Percentiles rank a stretch among this genome's conserved stretches.
Conservation (phyloP, 1,140 invertebrate genomes). For the Temnothorax longispinosus region DNA sequence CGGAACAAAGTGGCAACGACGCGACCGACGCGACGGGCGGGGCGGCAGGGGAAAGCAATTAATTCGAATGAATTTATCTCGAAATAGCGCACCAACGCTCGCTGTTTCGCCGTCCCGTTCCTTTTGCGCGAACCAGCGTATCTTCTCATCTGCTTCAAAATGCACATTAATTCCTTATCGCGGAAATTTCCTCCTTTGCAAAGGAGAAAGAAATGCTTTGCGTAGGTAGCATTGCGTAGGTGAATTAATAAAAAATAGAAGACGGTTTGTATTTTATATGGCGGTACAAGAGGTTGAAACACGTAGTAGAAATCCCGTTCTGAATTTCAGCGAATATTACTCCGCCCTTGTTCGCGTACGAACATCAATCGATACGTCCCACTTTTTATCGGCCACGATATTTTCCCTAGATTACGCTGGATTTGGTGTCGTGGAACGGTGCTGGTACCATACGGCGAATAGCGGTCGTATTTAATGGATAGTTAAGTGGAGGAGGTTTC, state of each 20-base stretch:
- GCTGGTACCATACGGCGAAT: conserved; percentile 42
- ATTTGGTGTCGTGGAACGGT: conserved; percentile 52
- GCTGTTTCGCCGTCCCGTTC: conserved; percentile 29
- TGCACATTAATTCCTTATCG: conserved; percentile 52
- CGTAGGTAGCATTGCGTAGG: conserved; percentile 1
- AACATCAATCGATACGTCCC: conserved; percentile 66
- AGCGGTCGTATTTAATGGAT: conserved; percentile 82
- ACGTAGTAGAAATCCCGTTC: neutral
- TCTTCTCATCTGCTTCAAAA: conserved; percentile 49
- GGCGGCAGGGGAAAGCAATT: conserved; percentile 45
- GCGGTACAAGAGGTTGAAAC: neutral
- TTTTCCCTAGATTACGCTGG: conserved; percentile 74
- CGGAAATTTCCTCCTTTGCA: neutral
- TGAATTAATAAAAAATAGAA: conserved; percentile 41
- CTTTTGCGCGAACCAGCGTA: conserved; percentile 24
- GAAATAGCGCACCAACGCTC: conserved; percentile 52
- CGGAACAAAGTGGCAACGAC: conserved; percentile 56
- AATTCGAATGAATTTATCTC: conserved; percentile 62
- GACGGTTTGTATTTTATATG: neutral
- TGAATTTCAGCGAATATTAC: conserved; percentile 48
- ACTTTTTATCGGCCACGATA: conserved; percentile 70
- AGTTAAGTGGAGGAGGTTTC: conserved; percentile 82
- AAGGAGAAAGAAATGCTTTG: neutral
- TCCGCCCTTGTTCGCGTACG: conserved; percentile 44
- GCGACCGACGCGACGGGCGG: conserved; percentile 5